These are phyloP conservation scores for Hoplias malabaricus DNA, from an alignment of 2,113 vertebrate species.

Conservation along the genomic window DNA sequence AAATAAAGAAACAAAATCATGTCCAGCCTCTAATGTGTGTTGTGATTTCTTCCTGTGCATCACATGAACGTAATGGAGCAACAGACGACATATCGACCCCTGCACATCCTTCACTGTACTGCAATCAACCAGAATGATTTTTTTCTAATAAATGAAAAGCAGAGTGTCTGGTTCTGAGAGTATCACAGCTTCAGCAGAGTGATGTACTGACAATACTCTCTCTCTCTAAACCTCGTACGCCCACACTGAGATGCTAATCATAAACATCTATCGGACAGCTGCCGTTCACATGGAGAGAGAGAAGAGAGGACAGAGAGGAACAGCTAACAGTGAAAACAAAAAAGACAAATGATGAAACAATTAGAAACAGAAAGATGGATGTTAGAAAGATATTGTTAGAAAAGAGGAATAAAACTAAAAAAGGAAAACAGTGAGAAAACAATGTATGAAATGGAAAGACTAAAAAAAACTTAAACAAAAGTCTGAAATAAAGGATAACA, in stretches of 20 bases:
- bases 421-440: not conserved
- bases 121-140: too few relatives aligned
- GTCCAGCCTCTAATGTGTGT: not conserved
- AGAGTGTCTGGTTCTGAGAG: not conserved
- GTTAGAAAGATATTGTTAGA: too few relatives aligned
- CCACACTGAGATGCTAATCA: slow-evolving; percentile 40
- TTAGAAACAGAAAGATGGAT: too few relatives aligned
- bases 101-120: not conserved
- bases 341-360: too few relatives aligned
- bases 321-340: not conserved
- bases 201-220: not conserved
- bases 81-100: not conserved
- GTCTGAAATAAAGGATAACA: not conserved
- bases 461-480: too few relatives aligned
- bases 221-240: slow-evolving; percentile 5
- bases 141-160: too few relatives aligned
- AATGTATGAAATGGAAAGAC: not conserved
- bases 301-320: not conserved
- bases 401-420: not conserved
- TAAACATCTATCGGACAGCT: not conserved
- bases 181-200: not conserved
- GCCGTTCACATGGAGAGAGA: not conserved
- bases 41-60: too few relatives aligned
- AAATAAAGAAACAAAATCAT: not conserved
- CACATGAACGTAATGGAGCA: too few relatives aligned